Evolutionary conservation across 2,797 vertebrate species (phyloP), one percentile per base, ranked within the genome.

Genomic region (Presbytis comata): DNA sequence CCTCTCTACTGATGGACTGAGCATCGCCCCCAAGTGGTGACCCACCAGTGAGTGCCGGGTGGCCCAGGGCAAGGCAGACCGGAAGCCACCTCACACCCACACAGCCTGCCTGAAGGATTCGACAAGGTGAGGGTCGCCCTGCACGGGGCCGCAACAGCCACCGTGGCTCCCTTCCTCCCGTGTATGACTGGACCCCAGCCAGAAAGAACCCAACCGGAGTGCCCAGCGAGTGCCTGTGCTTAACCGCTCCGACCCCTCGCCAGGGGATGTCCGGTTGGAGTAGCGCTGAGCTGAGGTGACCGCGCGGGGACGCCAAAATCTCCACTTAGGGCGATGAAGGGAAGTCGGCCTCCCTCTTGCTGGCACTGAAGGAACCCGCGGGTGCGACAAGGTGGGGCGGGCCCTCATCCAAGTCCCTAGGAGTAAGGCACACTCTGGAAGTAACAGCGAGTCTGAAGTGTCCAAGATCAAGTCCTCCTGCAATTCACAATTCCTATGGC

Each of bases 341-440:
- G 72, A 36, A n/a, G 1, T 22, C 17, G 46, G 53, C 33, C 50
- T 13, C 36, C 4, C 5, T 9, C 36, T 36, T 64, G n/a, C 36
- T 21, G 55, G 70, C 44, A 2, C 11, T 4, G 22, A 5, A 0
- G 10, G 21, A 21, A 36, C 22, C 36, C 16, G 59, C 61, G 0
- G 13, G 46, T 0, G 5, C 14, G 0, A 78, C 36, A 33, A 24
- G 39, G 33, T 50, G 6, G 67, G 5, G 24, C 3, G 1, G 19
- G 24, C 46, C 72, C 48, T 50, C 72, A 46, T 39, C 11, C 24
- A 48, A 22, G 17, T 70, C 22, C 24, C 50, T 2, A 6, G 21
- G 67, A 89, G 46, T 41, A 61, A 36, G 28, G 13, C 44, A 36
- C 44, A 70, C 4, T 16, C 30, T 44, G 81, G 33, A 24, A 8